Evolutionary conservation across 2,888 invertebrate species (phyloP), one percentile per base, ranked within the genome.

Genomic region (Acleris laterana): DNA sequence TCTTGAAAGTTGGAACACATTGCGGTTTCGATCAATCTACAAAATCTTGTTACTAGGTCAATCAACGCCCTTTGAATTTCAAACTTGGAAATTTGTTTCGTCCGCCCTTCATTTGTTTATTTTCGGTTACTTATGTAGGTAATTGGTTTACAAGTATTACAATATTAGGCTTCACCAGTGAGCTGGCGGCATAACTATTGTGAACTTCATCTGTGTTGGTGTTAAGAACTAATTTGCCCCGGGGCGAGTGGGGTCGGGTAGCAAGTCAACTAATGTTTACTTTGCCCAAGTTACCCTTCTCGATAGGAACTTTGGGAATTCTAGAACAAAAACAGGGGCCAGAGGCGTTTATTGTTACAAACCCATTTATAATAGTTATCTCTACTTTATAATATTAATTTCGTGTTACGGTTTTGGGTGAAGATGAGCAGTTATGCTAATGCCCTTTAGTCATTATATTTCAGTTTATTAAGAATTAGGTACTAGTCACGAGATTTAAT

Each of bases 271-370:
- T 79, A 81, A 80, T 84, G 80, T 85, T 85, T 81, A 78, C 77
- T 78, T 77, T 77, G 76, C 69, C 74, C 72, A 80, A 83, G 72
- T 82, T 81, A 72, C 74, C 70, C 74, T 62, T 62, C 68, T 65
- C 71, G 72, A 70, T 71, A 70, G 69, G 66, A 72, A 70, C 76
- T 79, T 67, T 69, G 74, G 72, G 79, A 78, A 79, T 78, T 78
- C 72, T 69, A 69, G 77, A 85, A 86, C 84, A 87, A 89, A 87
- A 88, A 88, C 87, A 88, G 81, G 74, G 72, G 73, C 83, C 82
- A 68, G 69, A 71, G 78, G 83, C 81, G 82, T 79, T 85, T 87
- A 84, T 87, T 88, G 84, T 85, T 84, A 81, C 82, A 82, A 82
- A 77, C 80, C 78, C 78, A 80, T 83, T 85, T 79, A 80, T 80